Evolutionary conservation across 1,140 invertebrate species (phyloP), one percentile per base, ranked within the genome.

Genomic region (Bombus pascuorum): DNA sequence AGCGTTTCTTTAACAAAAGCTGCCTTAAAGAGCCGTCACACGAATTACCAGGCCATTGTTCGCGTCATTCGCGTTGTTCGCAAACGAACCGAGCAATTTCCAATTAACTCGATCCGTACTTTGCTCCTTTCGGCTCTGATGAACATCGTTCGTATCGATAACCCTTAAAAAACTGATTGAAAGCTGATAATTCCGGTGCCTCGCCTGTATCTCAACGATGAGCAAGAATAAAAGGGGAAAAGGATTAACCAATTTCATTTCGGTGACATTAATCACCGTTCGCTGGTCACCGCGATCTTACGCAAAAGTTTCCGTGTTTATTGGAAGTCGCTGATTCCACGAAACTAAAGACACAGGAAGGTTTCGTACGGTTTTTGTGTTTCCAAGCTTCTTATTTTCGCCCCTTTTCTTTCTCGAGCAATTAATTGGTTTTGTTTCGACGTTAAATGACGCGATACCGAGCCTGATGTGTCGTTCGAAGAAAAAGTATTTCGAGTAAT

Each of bases 41-140:
- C 42, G 65, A 79, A 79, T 80, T 70, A 70, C 22, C n/a, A 68
- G 42, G 42, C 39, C 65, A 68, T 79, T 68, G 62, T 66, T 79
- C 77, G 32, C 65, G 22, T 53, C 44, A 42, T 53, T 53, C 42
- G 42, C 22, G 5, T 25, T 18, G 62, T 34, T 79, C 62, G 32
- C n/a, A 25, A 75, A 75, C 47, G 44, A 75, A 28, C 73, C 73
- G 44, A 75, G 73, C 32, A 13, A 68, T 79, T 79, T 79, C 65
- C 77, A 79, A 79, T 79, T 79, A 68, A 47, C 62, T 37, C 22
- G 39, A 47, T 44, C 42, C 62, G 12, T 44, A 15, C 39, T 28
- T 66, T 37, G 77, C 62, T 37, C 34, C 65, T 79, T 79, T 65
- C 32, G 12, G 10, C 6, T 5, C n/a, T 9, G 13, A 18, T 10